phyloP scores from a whole-genome alignment of 53 echinoderm and acorn worm genomes.

The Paracentrotus lividus region DNA sequence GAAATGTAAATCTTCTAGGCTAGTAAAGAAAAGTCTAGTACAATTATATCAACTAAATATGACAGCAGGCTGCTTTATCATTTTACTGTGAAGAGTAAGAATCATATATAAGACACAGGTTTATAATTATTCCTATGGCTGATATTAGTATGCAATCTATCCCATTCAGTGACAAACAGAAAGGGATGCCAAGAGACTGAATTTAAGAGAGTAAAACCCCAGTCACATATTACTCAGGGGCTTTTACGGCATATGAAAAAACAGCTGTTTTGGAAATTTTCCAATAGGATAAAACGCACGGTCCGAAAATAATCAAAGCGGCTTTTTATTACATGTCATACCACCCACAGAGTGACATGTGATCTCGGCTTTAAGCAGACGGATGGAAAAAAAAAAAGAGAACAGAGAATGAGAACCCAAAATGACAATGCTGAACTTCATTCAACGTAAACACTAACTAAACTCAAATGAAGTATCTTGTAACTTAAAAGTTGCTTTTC shows the following conservation, averaged over 20 bases:
- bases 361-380: too few species aligned
- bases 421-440: conserved; percentile 31
- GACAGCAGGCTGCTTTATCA: not conserved
- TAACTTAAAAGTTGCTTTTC: conserved; percentile 1
- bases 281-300: too few species aligned
- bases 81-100: not conserved
- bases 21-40: conserved; percentile 20
- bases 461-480: not conserved
- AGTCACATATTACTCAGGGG: too few species aligned
- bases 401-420: not conserved
- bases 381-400: not conserved
- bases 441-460: not conserved
- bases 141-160: not conserved
- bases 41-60: conserved; percentile 7
- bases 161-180: not conserved
- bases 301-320: too few species aligned
- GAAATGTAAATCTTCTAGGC: not conserved
- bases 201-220: too few species aligned
- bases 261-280: too few species aligned
- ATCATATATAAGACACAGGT: conserved; percentile 4
- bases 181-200: not conserved
- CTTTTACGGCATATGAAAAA: too few species aligned
- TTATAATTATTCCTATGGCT: not conserved
- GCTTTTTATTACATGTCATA: too few species aligned
- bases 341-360: too few species aligned